These are phyloP conservation scores for Ditula angustiorana DNA, from an alignment of 2,888 invertebrate species.

Conservation along the genomic window DNA sequence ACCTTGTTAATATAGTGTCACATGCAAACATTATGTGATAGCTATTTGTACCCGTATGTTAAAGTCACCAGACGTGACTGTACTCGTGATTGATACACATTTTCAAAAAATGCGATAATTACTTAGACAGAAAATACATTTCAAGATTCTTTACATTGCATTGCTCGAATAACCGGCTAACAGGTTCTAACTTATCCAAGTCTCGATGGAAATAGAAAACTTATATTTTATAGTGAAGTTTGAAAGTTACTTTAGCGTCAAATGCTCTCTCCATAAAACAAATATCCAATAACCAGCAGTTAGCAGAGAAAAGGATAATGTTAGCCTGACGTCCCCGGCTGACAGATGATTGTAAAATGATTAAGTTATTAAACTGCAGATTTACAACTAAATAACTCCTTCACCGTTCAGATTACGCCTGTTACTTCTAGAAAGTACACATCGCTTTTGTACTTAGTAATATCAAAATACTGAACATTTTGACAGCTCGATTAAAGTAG, in stretches of 20 bases:
- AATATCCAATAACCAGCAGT: slow-evolving; percentile 13
- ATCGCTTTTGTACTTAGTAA: slow-evolving; percentile 24
- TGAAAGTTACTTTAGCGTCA: neutral
- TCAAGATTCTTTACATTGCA: neutral
- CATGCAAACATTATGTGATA: no score
- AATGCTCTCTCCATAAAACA: slow-evolving; percentile 20
- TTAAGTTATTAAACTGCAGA: slow-evolving; percentile 41
- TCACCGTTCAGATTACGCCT: neutral
- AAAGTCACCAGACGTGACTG: no score
- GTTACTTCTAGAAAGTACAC: slow-evolving; percentile 13
- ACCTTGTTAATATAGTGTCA: no score
- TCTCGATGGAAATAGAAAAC: neutral
- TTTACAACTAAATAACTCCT: slow-evolving; percentile 31
- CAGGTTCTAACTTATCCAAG: neutral
- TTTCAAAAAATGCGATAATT: neutral
- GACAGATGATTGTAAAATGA: slow-evolving; percentile 41
- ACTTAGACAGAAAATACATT: neutral
- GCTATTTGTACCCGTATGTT: no score
- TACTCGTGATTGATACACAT: no score
- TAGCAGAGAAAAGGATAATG: slow-evolving; percentile 24
- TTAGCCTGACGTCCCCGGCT: slow-evolving; percentile 26
- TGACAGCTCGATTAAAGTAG: slow-evolving; percentile 35
- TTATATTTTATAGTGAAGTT: neutral
- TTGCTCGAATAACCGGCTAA: neutral
- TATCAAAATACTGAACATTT: slow-evolving; percentile 34